These are phyloP conservation scores for Oceanodroma leucorhoa DNA, from an alignment of 2,797 vertebrate genomes.

Conservation along the genomic window DNA sequence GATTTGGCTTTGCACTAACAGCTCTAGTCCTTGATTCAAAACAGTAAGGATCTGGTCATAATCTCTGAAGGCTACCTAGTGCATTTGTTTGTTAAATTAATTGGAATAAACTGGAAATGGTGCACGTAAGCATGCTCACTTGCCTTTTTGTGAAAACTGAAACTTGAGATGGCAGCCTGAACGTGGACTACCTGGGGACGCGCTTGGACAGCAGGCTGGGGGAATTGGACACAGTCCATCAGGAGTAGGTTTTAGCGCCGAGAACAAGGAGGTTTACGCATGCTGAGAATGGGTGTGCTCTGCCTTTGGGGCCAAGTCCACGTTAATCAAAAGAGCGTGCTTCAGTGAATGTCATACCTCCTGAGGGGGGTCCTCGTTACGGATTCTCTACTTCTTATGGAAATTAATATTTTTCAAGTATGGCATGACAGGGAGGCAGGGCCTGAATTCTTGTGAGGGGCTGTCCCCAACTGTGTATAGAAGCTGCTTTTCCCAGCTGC, in stretches of 20 bases:
- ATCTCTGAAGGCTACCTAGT: background rate
- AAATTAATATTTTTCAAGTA: background rate
- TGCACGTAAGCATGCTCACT: background rate
- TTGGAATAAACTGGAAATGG: background rate
- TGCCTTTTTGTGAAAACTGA: background rate
- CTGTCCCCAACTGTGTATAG: background rate
- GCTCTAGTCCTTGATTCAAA: background rate
- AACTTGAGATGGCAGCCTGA: background rate
- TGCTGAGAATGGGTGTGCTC: background rate
- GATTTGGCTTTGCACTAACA: background rate
- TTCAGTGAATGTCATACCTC: background rate
- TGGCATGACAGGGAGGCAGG: background rate
- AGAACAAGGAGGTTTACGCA: rapidly evolving
- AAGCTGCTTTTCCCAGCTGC: background rate
- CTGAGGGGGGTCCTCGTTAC: rapidly evolving
- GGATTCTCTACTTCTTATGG: background rate
- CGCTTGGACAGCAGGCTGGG: rapidly evolving
- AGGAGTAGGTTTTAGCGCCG: rapidly evolving
- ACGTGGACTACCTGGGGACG: rapidly evolving
- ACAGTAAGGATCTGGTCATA: background rate
- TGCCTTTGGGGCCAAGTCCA: background rate
- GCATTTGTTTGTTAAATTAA: background rate
- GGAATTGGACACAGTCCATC: background rate
- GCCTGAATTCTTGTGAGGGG: background rate
- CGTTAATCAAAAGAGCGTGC: background rate